phyloP scores from a whole-genome alignment of 2,888 invertebrate genomes.

The Pantelozetes paolii region DNA sequence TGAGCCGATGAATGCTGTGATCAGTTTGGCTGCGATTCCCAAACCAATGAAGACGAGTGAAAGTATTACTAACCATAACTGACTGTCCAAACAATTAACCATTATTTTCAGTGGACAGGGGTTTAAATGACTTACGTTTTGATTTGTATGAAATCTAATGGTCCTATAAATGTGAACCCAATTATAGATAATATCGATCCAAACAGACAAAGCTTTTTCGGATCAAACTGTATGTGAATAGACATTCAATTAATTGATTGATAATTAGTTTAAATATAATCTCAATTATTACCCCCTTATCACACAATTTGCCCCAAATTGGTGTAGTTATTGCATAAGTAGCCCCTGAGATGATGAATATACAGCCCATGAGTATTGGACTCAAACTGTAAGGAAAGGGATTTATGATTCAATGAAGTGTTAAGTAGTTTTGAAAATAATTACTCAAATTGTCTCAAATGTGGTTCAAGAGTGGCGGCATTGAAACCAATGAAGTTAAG shows the following conservation, averaged over 20 bases:
- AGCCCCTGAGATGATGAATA: conserved; percentile 79
- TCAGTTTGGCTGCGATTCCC: conserved; percentile 78
- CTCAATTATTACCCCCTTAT: conserved; percentile 56
- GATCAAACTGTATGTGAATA: conserved; percentile 34
- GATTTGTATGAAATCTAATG: conserved; percentile 69
- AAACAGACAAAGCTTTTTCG: conserved; percentile 48
- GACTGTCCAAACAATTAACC: neutral
- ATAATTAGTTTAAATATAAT: neutral
- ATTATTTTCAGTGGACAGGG: conserved; percentile 38
- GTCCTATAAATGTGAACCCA: conserved; percentile 72
- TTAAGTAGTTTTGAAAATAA: neutral
- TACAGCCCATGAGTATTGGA: conserved; percentile 67
- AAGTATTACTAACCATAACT: conserved; percentile 59
- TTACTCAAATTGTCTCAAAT: conserved; percentile 60
- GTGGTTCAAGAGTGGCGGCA: conserved; percentile 81
- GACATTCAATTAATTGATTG: neutral
- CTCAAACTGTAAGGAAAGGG: conserved; percentile 55
- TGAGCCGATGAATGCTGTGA: conserved; percentile 79
- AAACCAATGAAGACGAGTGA: conserved; percentile 69
- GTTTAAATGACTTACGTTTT: conserved; percentile 53
- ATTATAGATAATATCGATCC: conserved; percentile 53
- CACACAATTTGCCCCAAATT: conserved; percentile 74
- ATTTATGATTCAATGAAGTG: too few species aligned
- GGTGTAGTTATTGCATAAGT: conserved; percentile 75
- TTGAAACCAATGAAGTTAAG: conserved; percentile 66